Percentiles rank a stretch among this genome's conserved stretches.
phyloP scores from a whole-genome alignment of 2,797 vertebrate genomes.

The Thripadectes ignobilis region DNA sequence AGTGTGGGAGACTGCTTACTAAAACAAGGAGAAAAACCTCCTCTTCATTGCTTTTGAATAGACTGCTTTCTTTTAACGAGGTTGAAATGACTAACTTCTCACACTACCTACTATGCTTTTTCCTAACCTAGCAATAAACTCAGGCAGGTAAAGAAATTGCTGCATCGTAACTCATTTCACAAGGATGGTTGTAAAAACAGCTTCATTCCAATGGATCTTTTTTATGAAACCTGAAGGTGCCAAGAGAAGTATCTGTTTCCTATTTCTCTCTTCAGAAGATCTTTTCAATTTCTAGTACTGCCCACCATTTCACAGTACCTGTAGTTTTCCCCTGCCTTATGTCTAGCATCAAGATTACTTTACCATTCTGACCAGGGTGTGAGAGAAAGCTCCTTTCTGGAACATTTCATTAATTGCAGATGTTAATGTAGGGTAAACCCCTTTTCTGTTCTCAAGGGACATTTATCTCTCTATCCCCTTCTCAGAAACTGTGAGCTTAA shows the following conservation, averaged over 20 bases:
- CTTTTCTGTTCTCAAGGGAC: background rate
- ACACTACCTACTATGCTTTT: background rate
- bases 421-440: background rate
- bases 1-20: background rate
- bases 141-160: background rate
- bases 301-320: background rate
- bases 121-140: background rate
- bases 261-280: background rate
- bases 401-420: background rate
- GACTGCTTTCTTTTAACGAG: background rate
- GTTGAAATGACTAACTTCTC: background rate
- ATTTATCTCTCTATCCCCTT: background rate
- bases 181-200: background rate
- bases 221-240: background rate
- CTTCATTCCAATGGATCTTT: background rate
- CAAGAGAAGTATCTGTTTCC: background rate
- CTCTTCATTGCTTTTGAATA: background rate
- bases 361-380: background rate
- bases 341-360: background rate
- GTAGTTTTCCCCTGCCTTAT: background rate
- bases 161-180: background rate
- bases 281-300: background rate
- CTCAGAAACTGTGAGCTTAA: background rate
- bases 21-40: background rate
- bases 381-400: background rate